Evolutionary conservation across 2,888 invertebrate genomes (phyloP).

Genomic region (Melieria crassipennis): DNA sequence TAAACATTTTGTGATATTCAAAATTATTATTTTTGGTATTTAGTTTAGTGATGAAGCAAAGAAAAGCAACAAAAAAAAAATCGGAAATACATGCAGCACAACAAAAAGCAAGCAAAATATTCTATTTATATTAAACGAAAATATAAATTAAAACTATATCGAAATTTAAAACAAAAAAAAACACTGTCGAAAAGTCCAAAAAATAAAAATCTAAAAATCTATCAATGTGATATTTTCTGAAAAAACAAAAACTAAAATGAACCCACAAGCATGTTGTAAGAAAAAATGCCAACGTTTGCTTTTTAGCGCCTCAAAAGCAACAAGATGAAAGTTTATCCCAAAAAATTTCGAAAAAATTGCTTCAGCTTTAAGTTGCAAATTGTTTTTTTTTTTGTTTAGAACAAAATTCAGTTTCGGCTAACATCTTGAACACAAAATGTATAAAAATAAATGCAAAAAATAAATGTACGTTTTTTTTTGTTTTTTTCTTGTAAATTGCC

Average conservation of each 20-base stretch:
- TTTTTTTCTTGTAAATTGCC: conserved; percentile 34
- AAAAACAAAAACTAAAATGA: conserved; percentile 37
- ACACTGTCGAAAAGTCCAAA: conserved; percentile 42
- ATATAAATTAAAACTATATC: conserved; percentile 18
- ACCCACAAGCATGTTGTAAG: conserved; percentile 9
- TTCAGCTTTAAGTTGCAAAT: too few species aligned
- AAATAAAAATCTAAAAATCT: conserved; percentile 19
- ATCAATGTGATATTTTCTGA: conserved; percentile 48
- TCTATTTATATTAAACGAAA: neutral
- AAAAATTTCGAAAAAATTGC: too few species aligned
- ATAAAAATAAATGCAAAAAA: conserved; percentile 34
- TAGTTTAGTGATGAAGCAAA: conserved; percentile 36
- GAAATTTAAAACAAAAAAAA: conserved; percentile 23
- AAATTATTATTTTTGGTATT: conserved; percentile 58
- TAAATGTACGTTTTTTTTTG: conserved; percentile 39
- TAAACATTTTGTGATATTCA: conserved; percentile 64
- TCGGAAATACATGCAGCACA: conserved; percentile 21
- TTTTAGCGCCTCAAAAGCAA: conserved; percentile 31
- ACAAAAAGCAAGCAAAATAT: conserved; percentile 13
- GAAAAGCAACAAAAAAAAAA: conserved; percentile 28
- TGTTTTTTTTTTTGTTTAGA: neutral
- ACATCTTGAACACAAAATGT: conserved; percentile 36
- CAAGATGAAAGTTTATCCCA: conserved; percentile 9
- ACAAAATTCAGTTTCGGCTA: conserved; percentile 19
- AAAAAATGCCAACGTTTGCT: conserved; percentile 34